Evolutionary conservation across 2,888 invertebrate genomes (phyloP).

Genomic region (Odontomyia ornata): DNA sequence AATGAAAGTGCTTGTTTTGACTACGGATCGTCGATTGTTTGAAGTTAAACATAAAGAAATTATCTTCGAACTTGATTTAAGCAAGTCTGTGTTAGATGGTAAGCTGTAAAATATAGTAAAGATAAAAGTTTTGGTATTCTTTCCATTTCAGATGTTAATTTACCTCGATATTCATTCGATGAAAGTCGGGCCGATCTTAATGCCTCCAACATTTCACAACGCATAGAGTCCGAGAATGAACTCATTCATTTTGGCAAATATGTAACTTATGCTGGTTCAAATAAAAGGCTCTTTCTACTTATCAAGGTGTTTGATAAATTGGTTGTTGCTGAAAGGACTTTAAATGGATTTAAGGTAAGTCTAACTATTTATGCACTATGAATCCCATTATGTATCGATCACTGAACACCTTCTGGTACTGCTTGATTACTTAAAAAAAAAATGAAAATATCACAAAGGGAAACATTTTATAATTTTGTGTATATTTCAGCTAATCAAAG

Average conservation of each 20-base stretch:
- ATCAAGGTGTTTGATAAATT: slow-evolving; percentile 45
- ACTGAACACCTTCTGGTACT: no score
- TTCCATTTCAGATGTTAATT: not conserved
- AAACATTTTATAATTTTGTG: no score
- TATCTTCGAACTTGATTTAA: slow-evolving; percentile 33
- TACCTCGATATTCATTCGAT: not conserved
- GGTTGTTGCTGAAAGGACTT: slow-evolving; percentile 39
- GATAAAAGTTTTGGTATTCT: not conserved
- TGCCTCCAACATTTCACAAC: slow-evolving; percentile 11
- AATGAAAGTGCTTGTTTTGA: slow-evolving; percentile 24
- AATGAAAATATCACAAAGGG: no score
- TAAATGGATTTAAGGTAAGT: slow-evolving; percentile 40
- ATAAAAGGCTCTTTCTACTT: slow-evolving; percentile 40
- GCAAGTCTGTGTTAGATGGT: slow-evolving; percentile 41
- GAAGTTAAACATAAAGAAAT: slow-evolving; percentile 44
- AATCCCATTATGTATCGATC: no score
- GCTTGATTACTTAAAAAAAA: no score
- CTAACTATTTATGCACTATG: no score
- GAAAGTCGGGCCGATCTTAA: not conserved
- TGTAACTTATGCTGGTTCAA: not conserved
- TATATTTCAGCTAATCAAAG: slow-evolving; percentile 41
- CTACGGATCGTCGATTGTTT: slow-evolving; percentile 40
- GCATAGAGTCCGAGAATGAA: not conserved
- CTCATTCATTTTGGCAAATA: slow-evolving; percentile 42
- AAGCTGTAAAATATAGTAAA: not conserved